Evolutionary conservation across 1,140 invertebrate species (phyloP), one percentile per base, ranked within the genome.

Genomic region (Bilobella aurantiaca): DNA sequence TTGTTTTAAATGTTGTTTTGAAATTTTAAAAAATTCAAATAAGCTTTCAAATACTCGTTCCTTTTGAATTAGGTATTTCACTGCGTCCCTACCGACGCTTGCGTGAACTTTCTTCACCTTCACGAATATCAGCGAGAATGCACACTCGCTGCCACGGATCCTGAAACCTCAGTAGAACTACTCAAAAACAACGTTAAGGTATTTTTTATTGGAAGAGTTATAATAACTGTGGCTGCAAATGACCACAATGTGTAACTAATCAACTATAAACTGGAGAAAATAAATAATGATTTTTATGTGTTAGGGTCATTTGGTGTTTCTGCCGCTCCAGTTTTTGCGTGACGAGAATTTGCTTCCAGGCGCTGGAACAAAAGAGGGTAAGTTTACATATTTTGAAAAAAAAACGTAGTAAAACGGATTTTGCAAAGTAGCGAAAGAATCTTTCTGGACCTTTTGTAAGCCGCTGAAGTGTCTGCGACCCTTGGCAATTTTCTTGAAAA

Each of bases 301-400:
- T 37, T 75, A 89, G 83, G 93, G 93, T 27, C 83, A 90, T 76
- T 76, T 97, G 61, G 93, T 96, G 0, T 82, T 90, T 65, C 79
- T 96, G 71, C 93, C 93, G 3, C 76, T 94, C 27, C 79, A 89
- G 62, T 97, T 96, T 77, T 82, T 97, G 21, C 83, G 83, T 69
- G 85, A 91, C 69, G 90, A 94, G 79, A 82, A 69, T 42, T 79
- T 96, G 25, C 89, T 87, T 28, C 92, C 92, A 1, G 82, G 84
- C 61, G 82, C 84, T 37, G 83, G 84, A 58, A 86, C 88, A 56
- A 88, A 91, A 74, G 90, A 93, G 78, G 89, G 56, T 62, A 62
- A 34, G 12, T 12, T 62, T 32, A 37, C 18, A 8, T 25, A 25
- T 59, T 59, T 27, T 59, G 58, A n/a, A n/a, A n/a, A n/a, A n/a